Percentiles rank a stretch among this genome's conserved stretches.
Conservation (phyloP, 2,113 vertebrate species). For the Spermophilus dauricus region DNA sequence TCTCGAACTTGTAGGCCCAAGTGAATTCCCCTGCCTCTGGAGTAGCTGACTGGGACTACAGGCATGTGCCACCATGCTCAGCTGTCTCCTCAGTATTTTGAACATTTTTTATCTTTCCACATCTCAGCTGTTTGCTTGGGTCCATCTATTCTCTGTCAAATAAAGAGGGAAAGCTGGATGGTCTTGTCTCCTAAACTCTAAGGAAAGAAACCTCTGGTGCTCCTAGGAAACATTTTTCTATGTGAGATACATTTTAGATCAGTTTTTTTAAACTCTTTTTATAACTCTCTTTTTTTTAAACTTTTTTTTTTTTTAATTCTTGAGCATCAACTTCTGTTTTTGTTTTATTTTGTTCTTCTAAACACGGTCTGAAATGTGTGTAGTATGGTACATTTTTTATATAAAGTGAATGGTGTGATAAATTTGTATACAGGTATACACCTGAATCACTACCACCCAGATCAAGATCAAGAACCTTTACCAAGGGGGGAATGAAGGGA, state of each 20-base stretch:
- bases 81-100: neutral
- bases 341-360: neutral
- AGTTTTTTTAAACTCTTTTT: neutral
- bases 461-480: neutral
- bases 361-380: neutral
- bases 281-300: too few species aligned
- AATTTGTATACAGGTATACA: neutral
- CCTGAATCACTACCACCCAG: neutral
- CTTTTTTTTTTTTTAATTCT: neutral
- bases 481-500: too few species aligned
- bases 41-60: neutral
- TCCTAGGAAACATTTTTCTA: neutral
- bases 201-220: neutral
- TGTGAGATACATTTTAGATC: conserved; percentile 32
- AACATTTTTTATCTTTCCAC: conserved; percentile 16
- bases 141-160: neutral
- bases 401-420: neutral
- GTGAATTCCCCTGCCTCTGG: neutral
- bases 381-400: neutral
- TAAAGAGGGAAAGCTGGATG: neutral
- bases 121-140: conserved; percentile 17
- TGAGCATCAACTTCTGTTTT: neutral
- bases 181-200: neutral
- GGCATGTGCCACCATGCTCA: neutral
- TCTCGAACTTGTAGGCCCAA: neutral